Evolutionary conservation across 2,797 vertebrate species (phyloP).

Genomic region (Columba guinea): DNA sequence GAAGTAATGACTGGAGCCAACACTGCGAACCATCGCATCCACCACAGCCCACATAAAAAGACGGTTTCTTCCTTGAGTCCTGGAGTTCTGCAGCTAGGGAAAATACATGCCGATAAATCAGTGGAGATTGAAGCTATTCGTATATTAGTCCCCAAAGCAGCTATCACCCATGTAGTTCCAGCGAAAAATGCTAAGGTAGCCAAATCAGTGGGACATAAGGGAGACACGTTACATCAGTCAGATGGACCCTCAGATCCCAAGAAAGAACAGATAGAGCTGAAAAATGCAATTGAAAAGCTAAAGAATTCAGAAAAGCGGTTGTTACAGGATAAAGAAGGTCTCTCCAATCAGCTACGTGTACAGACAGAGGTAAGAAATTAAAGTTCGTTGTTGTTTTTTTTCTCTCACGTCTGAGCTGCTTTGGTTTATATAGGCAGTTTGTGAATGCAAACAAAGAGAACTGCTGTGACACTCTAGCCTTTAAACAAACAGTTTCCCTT

Average conservation of each 20-base stretch:
- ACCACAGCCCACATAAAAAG: slow-evolving; percentile 70
- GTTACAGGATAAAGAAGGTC: slow-evolving; percentile 95
- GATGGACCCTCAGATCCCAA: slow-evolving; percentile 75
- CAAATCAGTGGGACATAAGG: slow-evolving; percentile 76
- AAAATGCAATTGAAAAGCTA: slow-evolving; percentile 85
- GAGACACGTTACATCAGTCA: slow-evolving; percentile 72
- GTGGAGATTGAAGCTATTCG: slow-evolving; percentile 92
- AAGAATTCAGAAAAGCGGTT: slow-evolving; percentile 92
- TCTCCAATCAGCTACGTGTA: slow-evolving; percentile 92
- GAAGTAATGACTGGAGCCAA: slow-evolving; percentile 74
- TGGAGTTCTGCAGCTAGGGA: slow-evolving; percentile 91
- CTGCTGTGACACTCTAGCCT: not conserved
- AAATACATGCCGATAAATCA: slow-evolving; percentile 85
- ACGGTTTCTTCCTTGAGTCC: slow-evolving; percentile 74
- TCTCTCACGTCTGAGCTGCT: not conserved
- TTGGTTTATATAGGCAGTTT: not conserved
- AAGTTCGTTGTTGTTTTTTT: not conserved
- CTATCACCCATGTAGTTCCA: slow-evolving; percentile 83
- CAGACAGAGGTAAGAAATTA: slow-evolving; percentile 90
- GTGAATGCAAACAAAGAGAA: not conserved
- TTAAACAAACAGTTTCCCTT: not conserved
- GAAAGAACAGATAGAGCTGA: slow-evolving; percentile 83
- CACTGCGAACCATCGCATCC: slow-evolving; percentile 41
- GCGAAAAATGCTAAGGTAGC: slow-evolving; percentile 74
- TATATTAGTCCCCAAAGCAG: slow-evolving; percentile 90